These are phyloP conservation scores for Anastrepha ludens DNA, from an alignment of 1,140 invertebrate species.

Conservation along the genomic window DNA sequence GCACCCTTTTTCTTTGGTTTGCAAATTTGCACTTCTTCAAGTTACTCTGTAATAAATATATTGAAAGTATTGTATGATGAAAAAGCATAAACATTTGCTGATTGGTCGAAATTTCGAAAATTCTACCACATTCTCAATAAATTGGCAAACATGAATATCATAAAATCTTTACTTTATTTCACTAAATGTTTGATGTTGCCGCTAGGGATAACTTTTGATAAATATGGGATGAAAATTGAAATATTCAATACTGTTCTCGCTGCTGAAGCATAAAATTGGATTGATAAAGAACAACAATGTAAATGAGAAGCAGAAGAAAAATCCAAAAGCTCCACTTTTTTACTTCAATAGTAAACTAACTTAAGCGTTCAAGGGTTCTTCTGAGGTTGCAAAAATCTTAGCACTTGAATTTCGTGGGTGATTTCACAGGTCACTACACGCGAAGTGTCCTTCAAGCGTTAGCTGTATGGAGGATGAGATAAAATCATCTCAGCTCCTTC, in stretches of 20 bases:
- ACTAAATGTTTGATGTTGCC: conserved; percentile 36
- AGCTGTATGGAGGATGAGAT: too few species aligned
- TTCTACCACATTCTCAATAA: conserved; percentile 27
- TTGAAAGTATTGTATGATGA: conserved; percentile 35
- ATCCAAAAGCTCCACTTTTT: background rate
- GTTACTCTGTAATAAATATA: conserved; percentile 44
- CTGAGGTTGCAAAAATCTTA: too few species aligned
- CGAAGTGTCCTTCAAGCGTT: too few species aligned
- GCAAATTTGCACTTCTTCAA: conserved; percentile 35
- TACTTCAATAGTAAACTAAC: too few species aligned
- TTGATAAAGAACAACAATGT: too few species aligned
- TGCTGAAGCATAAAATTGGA: too few species aligned
- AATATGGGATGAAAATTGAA: background rate
- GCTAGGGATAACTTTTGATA: conserved; percentile 26
- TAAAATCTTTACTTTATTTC: conserved; percentile 33
- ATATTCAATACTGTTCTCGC: too few species aligned
- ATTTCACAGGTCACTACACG: too few species aligned
- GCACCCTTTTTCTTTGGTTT: background rate
- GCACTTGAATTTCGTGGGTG: too few species aligned
- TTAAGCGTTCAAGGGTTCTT: too few species aligned
- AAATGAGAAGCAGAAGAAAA: background rate
- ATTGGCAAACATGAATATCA: conserved; percentile 28
- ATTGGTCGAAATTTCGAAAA: conserved; percentile 15
- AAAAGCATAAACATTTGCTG: conserved; percentile 51
- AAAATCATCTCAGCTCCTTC: too few species aligned